These are phyloP conservation scores for Typhlichthys eigenmanni DNA, from an alignment of 2,797 vertebrate species.

Conservation along the genomic window DNA sequence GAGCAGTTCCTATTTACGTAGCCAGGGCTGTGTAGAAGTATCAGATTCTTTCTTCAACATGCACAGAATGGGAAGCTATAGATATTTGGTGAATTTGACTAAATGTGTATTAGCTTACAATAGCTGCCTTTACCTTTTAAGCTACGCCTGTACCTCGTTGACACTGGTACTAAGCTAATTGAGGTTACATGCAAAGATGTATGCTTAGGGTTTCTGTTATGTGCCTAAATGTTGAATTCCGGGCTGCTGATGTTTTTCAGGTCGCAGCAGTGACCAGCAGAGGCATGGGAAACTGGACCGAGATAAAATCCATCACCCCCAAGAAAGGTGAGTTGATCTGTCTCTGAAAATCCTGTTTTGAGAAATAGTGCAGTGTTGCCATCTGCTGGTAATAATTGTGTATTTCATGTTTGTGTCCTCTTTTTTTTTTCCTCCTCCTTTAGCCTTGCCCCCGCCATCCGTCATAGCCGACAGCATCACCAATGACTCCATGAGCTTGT, in stretches of 20 bases:
- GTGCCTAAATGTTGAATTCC: background rate
- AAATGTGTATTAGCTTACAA: too few relatives aligned
- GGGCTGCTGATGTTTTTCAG: conserved; percentile 64
- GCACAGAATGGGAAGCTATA: too few relatives aligned
- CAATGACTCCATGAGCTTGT: conserved; percentile 82
- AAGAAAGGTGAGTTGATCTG: conserved; percentile 78
- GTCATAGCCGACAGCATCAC: conserved; percentile 80
- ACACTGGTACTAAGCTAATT: background rate
- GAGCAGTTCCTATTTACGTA: too few relatives aligned
- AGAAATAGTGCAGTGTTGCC: conserved; percentile 11
- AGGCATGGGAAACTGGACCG: conserved; percentile 92
- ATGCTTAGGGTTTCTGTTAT: conserved; percentile 8
- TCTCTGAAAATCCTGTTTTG: background rate
- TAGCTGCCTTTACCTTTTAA: too few relatives aligned
- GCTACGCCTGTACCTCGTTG: too few relatives aligned
- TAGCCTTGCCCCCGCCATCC: conserved; percentile 87
- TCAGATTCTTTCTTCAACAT: too few relatives aligned
- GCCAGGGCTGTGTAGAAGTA: too few relatives aligned
- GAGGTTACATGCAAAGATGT: conserved; percentile 15
- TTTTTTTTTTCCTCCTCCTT: conserved; percentile 10
- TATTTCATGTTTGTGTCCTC: background rate
- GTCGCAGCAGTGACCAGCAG: conserved; percentile 93
- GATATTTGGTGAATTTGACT: too few relatives aligned
- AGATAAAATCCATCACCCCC: conserved; percentile 88
- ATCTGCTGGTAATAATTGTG: conserved; percentile 29